Evolutionary conservation across 2,113 vertebrate genomes (phyloP), one percentile per base, ranked within the genome.

Genomic region (Eulacestoma nigropectus): DNA sequence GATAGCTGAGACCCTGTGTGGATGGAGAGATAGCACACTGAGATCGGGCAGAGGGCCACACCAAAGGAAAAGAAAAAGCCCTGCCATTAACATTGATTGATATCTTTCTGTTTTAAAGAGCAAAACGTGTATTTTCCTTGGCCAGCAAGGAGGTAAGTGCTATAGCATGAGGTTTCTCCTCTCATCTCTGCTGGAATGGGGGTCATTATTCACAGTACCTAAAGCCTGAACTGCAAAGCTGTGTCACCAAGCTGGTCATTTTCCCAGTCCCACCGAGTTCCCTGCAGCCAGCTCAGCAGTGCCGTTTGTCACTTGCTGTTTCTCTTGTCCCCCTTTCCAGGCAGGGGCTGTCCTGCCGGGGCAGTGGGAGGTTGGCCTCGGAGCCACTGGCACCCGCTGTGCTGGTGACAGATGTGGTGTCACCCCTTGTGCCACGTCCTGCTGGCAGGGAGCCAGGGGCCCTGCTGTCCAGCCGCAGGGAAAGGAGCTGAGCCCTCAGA

Each of bases 101-200:
- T 74, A 63, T 27, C 37, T 88, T 89, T 90, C 76, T 96, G 79
- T 75, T 96, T 93, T 81, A 68, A 86, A 89, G 68, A 93, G 77
- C 47, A 75, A 42, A 88, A 84, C 0, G 5, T 64, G 65, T 90
- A 11, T 94, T 96, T 95, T 67, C 73, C 56, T 93, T 90, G 88
- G 95, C 90, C 56, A 41, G 49, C n/a, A 81, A 65, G 67, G 63
- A 57, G 17, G 11, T 20, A 65, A 93, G 46, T 18, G 26, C 47
- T 88, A 2, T 10, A 67, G 67, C 5, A 55, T 0, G 10, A 88
- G 63, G 42, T 17, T 93, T 83, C 53, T 87, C 52, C 69, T 89
- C 87, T 47, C 25, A 74, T 59, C 75, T 67, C 35, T 42, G 75
- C 85, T 88, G 72, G n/a, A 49, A 49, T 3, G 12, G 39, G 44